Evolutionary conservation across 2,797 vertebrate genomes (phyloP), one percentile per base, ranked within the genome.

Genomic region (Brotula barbata): DNA sequence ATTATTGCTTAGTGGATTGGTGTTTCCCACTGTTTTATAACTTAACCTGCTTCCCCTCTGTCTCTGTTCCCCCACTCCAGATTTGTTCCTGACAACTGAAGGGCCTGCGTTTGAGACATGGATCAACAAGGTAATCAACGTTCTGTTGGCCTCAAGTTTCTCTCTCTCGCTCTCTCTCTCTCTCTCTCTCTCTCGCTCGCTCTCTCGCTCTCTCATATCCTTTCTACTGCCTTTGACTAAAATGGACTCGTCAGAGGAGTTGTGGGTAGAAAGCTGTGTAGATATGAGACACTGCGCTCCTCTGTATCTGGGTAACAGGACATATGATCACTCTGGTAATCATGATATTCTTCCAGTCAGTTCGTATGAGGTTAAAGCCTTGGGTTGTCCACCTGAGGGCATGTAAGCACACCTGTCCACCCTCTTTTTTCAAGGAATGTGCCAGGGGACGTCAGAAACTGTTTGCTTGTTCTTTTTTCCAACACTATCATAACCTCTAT

Each of bases 81-180:
- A 97, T 92, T 89, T 97, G 59, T 95, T 96, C 83, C 93, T 97
- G 56, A 97, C 95, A 6, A 93, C 90, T 0, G 25, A 74, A n/a
- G 64, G 46, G 6, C 59, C 78, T 0, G 7, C 7, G 33, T 97
- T 95, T 86, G 92, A 96, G 82, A 94, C 89, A 1, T 96, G 94
- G 95, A 68, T 92, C 76, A 96, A 91, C 82, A 84, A 92, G 94
- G 95, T 96, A 92, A 92, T 80, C 71, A 59, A 4, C 14, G 7
- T 7, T 1, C 5, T 28, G 0, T 40, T 56, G 33, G 17, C 7
- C 22, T 45, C 17, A 12, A 39, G 12, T 16, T 31, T 37, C 48
- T 13, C 31, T 8, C 9, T 14, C 1, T 5, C n/a, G n/a, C n/a
- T n/a, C n/a, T n/a, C n/a, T n/a, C n/a, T n/a, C n/a, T n/a, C n/a